phyloP scores from a whole-genome alignment of 1,140 invertebrate genomes.

The Calliphora vicina region DNA sequence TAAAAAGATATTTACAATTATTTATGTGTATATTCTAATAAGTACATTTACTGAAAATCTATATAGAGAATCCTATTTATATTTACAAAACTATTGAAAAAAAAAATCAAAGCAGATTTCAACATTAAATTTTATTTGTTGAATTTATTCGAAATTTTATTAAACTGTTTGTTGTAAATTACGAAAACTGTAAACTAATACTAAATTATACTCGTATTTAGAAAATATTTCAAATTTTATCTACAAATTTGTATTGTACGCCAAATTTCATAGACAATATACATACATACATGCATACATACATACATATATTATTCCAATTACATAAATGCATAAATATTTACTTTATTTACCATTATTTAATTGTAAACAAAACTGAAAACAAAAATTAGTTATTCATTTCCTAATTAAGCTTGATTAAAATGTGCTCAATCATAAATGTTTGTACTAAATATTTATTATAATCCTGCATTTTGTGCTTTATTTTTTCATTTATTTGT shows the following conservation, averaged over 20 bases:
- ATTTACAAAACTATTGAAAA: constrained; percentile 18
- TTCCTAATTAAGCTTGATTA: too few species aligned
- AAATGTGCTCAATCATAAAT: too few species aligned
- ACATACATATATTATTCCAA: too few species aligned
- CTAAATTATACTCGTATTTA: constrained; percentile 41
- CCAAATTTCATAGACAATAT: background rate
- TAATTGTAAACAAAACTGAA: too few species aligned
- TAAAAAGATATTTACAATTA: constrained; percentile 26
- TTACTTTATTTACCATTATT: too few species aligned
- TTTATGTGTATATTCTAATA: background rate
- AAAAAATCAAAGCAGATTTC: constrained; percentile 33
- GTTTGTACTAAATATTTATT: too few species aligned
- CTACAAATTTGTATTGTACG: background rate
- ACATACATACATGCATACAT: too few species aligned
- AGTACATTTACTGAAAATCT: background rate
- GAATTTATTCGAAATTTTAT: constrained; percentile 19
- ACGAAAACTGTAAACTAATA: constrained; percentile 38
- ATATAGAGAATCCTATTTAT: background rate
- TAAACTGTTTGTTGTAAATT: background rate
- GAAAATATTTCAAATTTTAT: background rate
- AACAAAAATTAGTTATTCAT: too few species aligned
- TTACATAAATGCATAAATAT: too few species aligned
- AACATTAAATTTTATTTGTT: constrained; percentile 4
- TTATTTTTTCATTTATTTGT: too few species aligned
- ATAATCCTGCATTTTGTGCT: too few species aligned